A percentile compares a stretch with the other conserved stretches of the same genome.
Conservation (phyloP, 2,113 vertebrate genomes). For the Gnathonemus echidnorhynchus region DNA sequence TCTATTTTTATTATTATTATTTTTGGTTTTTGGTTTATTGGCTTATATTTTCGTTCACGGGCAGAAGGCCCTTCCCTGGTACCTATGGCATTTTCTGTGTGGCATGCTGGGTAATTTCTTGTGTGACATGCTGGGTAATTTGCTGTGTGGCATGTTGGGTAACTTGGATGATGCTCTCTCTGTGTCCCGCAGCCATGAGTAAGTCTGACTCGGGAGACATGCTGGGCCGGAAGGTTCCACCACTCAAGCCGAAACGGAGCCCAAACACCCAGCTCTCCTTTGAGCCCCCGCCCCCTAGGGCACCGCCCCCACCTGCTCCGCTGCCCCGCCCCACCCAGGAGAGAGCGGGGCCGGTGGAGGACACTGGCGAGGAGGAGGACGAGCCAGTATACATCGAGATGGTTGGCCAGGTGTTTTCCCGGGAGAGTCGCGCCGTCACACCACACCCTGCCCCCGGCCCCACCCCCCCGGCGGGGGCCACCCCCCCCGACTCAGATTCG, state of each 20-base stretch:
- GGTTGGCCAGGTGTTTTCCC: conserved; percentile 78
- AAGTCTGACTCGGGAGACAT: conserved; percentile 71
- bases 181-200: conserved; percentile 56
- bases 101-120: neutral
- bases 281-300: conserved; percentile 51
- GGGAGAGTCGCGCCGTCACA: conserved; percentile 58
- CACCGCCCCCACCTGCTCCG: conserved; percentile 45
- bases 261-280: conserved; percentile 82
- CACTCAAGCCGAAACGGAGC: conserved; percentile 78
- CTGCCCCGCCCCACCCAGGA: conserved; percentile 50
- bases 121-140: neutral
- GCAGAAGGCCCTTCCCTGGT: neutral
- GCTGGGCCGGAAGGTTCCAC: conserved; percentile 70
- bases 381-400: conserved; percentile 90
- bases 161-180: neutral
- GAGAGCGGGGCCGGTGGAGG: conserved; percentile 47
- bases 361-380: conserved; percentile 55
- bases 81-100: neutral
- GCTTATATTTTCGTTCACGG: neutral
- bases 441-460: conserved; percentile 51
- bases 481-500: conserved; percentile 75
- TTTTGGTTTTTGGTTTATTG: neutral
- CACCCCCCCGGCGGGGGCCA: conserved; percentile 46
- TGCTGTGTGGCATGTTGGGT: neutral
- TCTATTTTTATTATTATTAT: neutral